Base-by-base conservation (phyloP, 2,888 invertebrate genomes). In the Yponomeuta evonymella region DNA sequence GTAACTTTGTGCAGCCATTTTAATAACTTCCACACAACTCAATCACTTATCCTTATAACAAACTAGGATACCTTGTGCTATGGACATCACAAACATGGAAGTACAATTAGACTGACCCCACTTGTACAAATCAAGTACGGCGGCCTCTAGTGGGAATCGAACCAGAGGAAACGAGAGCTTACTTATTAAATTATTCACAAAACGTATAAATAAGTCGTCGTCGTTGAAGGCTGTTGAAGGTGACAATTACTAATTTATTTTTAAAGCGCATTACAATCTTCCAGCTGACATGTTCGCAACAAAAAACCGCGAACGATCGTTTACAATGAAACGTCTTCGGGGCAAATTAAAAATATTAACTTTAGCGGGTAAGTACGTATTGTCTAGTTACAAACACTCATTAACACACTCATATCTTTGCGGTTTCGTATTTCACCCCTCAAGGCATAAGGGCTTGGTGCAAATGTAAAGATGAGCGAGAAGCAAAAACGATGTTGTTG, bases 321-420 rank as follows among this genome's bases (percentile, higher is more conserved):
- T 30, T 43, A 70, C 70, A 70, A 70, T 30, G 11, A 6, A 68
- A 68, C 51, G 48, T 48, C 68, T 68, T 2, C 29, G 36, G 63
- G 63, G 70, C 11, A 62, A 62, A 36, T 70, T 70, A 70, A 70
- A 70, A 70, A 36, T 69, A 33, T 70, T 43, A 70, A 70, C 33
- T 36, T 33, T 70, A 70, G 33, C 10, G 43, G 23, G 62, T 36
- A 63, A 70, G 62, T 70, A 48, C 70, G 62, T 36, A 70, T 70
- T 70, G 70, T 70, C 70, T 70, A 70, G 70, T 70, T 33, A 62
- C 70, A 70, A 69, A 70, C 36, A 63, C 70, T 70, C 70, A 70
- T 70, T 70, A 70, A 63, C 70, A 63, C 70, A 63, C 23, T 33
- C 36, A 23, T 63, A 63, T 33, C 36, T 70, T 68, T 63, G 70